Evolutionary conservation across 2,888 invertebrate species (phyloP), one percentile per base, ranked within the genome.

Genomic region (Operophtera brumata): DNA sequence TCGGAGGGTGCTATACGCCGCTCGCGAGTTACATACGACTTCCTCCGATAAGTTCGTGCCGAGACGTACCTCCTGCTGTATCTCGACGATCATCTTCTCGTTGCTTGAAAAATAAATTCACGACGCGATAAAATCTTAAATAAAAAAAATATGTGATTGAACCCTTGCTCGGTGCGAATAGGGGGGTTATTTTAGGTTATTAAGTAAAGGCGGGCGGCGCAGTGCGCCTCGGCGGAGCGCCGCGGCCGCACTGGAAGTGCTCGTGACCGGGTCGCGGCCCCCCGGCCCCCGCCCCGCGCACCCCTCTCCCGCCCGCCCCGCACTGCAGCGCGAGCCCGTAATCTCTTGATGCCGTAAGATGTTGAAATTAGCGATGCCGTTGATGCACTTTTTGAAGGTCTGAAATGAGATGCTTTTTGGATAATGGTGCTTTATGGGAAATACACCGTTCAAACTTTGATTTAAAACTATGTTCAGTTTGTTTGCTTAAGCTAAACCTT

Each of bases 321-420:
- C 77, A 74, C 77, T 72, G 75, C 71, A 66, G 59, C 66, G 60
- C 62, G 57, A 36, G 67, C 74, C 68, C 76, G 75, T 80, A 80
- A 82, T 80, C 82, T 82, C 79, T 70, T 81, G 84, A 86, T 86
- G 84, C 86, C 84, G 86, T 86, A 84, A 87, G 78, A 82, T 84
- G 80, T 82, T 80, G 69, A 76, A 84, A 85, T 86, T 82, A 84
- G 78, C 79, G 75, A 72, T 78, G 71, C 73, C 76, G 71, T 77
- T 77, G 82, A 80, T 88, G 88, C 88, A 87, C 83, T 86, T 78
- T 78, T 66, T 56, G 40, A 28, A 43, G n/a, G 14, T 39, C 32
- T 5, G 5, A 20, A 11, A 36, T 20, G 35, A 46, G 13, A 37
- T 11, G 10, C 10, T 39, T 34, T 13, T 7, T 11, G 12, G 11